Percentiles rank a stretch among this genome's conserved stretches.
phyloP scores from a whole-genome alignment of 2,113 vertebrate genomes.

The Hyperopisus bebe region DNA sequence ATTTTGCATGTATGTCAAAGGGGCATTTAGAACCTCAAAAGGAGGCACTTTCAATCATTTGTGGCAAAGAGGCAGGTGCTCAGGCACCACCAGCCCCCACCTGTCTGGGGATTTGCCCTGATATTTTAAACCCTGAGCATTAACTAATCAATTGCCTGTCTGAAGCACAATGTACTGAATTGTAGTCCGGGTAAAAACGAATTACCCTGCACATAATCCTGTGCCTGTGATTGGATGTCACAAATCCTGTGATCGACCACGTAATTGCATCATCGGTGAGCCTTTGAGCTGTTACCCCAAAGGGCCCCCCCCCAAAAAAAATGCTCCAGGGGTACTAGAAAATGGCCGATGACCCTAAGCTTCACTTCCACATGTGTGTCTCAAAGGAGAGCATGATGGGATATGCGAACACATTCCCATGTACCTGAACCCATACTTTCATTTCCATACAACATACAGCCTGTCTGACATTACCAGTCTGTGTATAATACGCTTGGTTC shows the following conservation, averaged over 20 bases:
- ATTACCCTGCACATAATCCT: background rate
- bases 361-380: background rate
- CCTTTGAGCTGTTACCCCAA: background rate
- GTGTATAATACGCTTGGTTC: background rate
- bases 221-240: background rate
- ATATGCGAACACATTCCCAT: background rate
- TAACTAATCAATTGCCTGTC: constrained; percentile 9
- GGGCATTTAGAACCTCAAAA: background rate
- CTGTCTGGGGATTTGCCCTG: background rate
- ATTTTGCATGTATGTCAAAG: background rate
- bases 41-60: background rate
- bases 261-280: background rate
- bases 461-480: background rate
- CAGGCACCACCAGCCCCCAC: background rate
- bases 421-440: background rate
- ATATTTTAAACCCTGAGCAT: background rate
- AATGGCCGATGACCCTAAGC: background rate
- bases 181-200: background rate
- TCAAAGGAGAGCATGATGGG: background rate
- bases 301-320: background rate
- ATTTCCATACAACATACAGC: background rate
- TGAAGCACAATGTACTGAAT: background rate
- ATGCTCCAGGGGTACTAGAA: background rate
- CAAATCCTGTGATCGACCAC: background rate
- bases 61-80: background rate